Evolutionary conservation across 2,113 vertebrate species (phyloP).

Genomic region (Hypocryptadius cinnamomeus): DNA sequence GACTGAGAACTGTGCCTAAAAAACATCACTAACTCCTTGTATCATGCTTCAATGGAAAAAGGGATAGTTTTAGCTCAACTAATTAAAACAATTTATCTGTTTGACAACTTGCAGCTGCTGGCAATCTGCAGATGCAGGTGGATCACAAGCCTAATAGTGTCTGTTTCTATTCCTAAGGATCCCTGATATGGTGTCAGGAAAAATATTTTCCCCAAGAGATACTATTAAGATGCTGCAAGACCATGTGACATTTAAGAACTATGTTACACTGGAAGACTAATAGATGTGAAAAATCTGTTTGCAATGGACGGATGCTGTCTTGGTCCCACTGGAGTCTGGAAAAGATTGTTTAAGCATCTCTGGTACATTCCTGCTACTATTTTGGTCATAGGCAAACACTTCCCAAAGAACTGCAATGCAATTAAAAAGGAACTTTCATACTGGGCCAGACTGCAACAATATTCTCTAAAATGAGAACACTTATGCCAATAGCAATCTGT

Average conservation of each 20-base stretch:
- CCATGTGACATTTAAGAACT: slow-evolving; percentile 57
- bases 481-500: slow-evolving; percentile 35
- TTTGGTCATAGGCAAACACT: slow-evolving; percentile 55
- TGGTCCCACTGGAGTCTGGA: slow-evolving; percentile 45
- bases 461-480: slow-evolving; percentile 43
- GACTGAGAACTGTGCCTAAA: background rate
- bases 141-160: slow-evolving; percentile 37
- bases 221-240: slow-evolving; percentile 56
- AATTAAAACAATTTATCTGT: slow-evolving; percentile 74
- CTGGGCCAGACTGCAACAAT: background rate
- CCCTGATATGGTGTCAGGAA: slow-evolving; percentile 34
- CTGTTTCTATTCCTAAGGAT: slow-evolving; percentile 53
- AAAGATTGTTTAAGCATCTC: slow-evolving; percentile 50
- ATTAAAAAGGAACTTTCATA: slow-evolving; percentile 59
- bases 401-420: slow-evolving; percentile 45
- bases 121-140: slow-evolving; percentile 18
- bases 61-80: slow-evolving; percentile 39
- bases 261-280: slow-evolving; percentile 24
- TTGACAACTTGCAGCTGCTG: slow-evolving; percentile 51
- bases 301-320: slow-evolving; percentile 23
- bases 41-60: slow-evolving; percentile 10
- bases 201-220: slow-evolving; percentile 64
- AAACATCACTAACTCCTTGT: background rate
- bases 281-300: slow-evolving; percentile 60
- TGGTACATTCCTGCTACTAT: slow-evolving; percentile 61